Evolutionary conservation across 2,888 invertebrate genomes (phyloP).

Genomic region (Gandaritis pyraliata): DNA sequence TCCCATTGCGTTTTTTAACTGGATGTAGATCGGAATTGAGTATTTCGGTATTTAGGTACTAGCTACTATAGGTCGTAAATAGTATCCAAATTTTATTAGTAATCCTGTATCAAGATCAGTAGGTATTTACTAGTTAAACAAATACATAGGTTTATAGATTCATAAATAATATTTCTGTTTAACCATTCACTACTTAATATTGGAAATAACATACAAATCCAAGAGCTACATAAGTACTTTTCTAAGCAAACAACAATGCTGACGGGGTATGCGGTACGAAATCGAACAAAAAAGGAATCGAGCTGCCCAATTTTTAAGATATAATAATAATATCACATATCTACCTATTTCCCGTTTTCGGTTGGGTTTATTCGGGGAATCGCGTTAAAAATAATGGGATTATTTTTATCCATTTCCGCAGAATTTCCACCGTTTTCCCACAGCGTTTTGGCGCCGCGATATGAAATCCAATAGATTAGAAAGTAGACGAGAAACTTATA

Average conservation of each 20-base stretch:
- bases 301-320: constrained; percentile 33
- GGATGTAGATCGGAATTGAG: too few species aligned
- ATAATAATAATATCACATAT: constrained; percentile 29
- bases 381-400: constrained; percentile 42
- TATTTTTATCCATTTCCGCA: constrained; percentile 43
- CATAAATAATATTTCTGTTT: too few species aligned
- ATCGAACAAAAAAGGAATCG: constrained; percentile 15
- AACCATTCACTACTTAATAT: too few species aligned
- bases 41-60: too few species aligned
- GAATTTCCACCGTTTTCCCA: constrained; percentile 32
- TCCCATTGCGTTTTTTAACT: too few species aligned
- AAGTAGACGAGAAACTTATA: background rate
- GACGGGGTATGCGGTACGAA: background rate
- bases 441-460: background rate
- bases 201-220: background rate
- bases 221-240: background rate
- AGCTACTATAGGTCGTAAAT: too few species aligned
- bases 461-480: constrained; percentile 13
- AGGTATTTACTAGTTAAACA: too few species aligned
- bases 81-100: too few species aligned
- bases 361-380: constrained; percentile 36
- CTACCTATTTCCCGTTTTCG: constrained; percentile 37
- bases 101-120: too few species aligned
- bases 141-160: too few species aligned
- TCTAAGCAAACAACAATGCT: constrained; percentile 6